Evolutionary conservation across 2,888 invertebrate genomes (phyloP).

Genomic region (Lithodes maja): DNA sequence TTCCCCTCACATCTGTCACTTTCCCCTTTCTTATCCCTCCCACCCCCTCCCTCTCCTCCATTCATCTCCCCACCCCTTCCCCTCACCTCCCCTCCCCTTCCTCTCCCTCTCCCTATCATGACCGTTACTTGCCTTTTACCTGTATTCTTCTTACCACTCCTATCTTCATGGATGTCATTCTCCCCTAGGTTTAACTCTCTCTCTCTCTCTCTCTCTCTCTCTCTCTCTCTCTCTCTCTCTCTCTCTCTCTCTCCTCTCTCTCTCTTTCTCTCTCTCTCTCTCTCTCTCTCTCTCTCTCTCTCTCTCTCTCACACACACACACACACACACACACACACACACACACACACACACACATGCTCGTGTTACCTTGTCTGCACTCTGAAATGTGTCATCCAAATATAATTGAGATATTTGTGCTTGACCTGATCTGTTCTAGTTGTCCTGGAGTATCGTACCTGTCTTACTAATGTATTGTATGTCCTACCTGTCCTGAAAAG

Average conservation of each 20-base stretch:
- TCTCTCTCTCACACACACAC: neutral
- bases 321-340: neutral
- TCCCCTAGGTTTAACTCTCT: too few relatives aligned
- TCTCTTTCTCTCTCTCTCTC: neutral
- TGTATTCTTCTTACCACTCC: neutral
- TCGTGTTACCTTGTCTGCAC: too few relatives aligned
- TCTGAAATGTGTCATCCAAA: too few relatives aligned
- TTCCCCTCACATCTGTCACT: neutral
- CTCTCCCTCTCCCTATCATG: neutral
- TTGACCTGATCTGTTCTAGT: too few relatives aligned
- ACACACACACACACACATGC: neutral
- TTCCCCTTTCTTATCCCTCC: neutral
- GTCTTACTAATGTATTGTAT: too few relatives aligned
- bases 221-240: neutral
- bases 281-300: neutral
- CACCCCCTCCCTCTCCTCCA: neutral
- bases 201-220: conserved; percentile 6
- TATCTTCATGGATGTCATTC: too few relatives aligned
- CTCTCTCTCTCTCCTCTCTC: neutral
- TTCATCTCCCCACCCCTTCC: neutral
- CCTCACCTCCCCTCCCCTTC: neutral
- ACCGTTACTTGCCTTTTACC: neutral
- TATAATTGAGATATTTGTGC: too few relatives aligned
- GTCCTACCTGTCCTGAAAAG: too few relatives aligned
- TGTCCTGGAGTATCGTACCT: too few relatives aligned